These are phyloP conservation scores for Crotalus horridus DNA, from an alignment of 2,113 vertebrate species.

Conservation along the genomic window DNA sequence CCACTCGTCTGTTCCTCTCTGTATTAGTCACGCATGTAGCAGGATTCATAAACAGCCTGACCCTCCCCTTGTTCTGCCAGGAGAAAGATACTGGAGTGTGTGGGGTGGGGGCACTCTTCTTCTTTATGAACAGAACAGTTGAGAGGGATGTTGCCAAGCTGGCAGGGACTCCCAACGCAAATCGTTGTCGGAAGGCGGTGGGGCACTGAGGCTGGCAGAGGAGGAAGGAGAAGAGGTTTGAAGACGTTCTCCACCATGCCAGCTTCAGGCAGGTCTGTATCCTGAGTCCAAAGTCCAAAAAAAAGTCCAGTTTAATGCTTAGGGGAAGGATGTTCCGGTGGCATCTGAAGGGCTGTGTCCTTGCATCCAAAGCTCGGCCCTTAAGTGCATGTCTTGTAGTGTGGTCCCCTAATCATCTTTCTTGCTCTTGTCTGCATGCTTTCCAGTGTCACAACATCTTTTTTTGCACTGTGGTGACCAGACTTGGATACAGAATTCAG, in stretches of 20 bases:
- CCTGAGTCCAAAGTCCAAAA: not conserved
- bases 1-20: not conserved
- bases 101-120: not conserved
- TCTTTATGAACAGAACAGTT: not conserved
- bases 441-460: no score
- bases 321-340: not conserved
- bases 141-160: not conserved
- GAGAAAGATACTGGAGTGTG: no score
- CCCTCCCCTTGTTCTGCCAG: not conserved
- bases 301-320: not conserved
- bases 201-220: not conserved
- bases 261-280: not conserved
- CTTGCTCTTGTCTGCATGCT: no score
- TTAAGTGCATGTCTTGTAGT: not conserved
- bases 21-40: not conserved
- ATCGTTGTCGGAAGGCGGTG: not conserved
- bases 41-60: accelerated
- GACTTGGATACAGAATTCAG: no score
- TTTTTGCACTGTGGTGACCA: no score
- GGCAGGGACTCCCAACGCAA: not conserved
- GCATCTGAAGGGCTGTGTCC: not conserved
- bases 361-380: not conserved
- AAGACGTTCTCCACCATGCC: not conserved
- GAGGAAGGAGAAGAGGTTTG: not conserved
- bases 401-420: not conserved